Evolutionary conservation across 2,888 invertebrate genomes (phyloP).

Genomic region (Xanthia togata): DNA sequence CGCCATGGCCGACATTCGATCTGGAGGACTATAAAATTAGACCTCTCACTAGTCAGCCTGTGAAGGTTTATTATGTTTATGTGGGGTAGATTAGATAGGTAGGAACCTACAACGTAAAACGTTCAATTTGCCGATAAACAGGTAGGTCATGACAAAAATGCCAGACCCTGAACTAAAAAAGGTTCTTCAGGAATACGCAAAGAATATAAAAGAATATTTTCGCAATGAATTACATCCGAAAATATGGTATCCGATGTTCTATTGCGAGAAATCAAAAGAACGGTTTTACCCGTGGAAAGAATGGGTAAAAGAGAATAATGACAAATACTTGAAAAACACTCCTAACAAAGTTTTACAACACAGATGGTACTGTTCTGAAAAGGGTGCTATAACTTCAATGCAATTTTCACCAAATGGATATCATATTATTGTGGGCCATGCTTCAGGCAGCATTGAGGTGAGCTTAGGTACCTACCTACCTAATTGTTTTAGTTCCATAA

Average conservation of each 20-base stretch:
- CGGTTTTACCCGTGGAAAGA: conserved; percentile 46
- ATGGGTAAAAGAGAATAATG: conserved; percentile 78
- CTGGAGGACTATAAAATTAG: background rate
- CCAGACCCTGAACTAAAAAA: conserved; percentile 56
- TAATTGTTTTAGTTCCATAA: conserved; percentile 50
- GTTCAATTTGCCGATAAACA: conserved; percentile 39
- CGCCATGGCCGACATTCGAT: background rate
- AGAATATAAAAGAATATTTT: conserved; percentile 71
- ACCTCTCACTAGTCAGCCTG: background rate
- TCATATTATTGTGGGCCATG: conserved; percentile 84
- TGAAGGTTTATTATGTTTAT: background rate
- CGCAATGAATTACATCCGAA: conserved; percentile 73
- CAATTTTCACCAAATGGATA: conserved; percentile 84
- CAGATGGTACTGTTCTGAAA: conserved; percentile 80
- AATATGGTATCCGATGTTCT: conserved; percentile 83
- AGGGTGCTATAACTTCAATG: conserved; percentile 80
- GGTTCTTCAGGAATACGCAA: conserved; percentile 73
- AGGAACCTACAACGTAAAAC: background rate
- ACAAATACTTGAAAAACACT: conserved; percentile 76
- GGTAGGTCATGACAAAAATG: conserved; percentile 60
- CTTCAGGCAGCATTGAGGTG: conserved; percentile 88
- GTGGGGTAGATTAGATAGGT: background rate
- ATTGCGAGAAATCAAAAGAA: conserved; percentile 64
- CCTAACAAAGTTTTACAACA: conserved; percentile 76
- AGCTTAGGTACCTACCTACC: conserved; percentile 11